Base-by-base conservation (phyloP, 2,113 vertebrate species). In the Struthio camelus region DNA sequence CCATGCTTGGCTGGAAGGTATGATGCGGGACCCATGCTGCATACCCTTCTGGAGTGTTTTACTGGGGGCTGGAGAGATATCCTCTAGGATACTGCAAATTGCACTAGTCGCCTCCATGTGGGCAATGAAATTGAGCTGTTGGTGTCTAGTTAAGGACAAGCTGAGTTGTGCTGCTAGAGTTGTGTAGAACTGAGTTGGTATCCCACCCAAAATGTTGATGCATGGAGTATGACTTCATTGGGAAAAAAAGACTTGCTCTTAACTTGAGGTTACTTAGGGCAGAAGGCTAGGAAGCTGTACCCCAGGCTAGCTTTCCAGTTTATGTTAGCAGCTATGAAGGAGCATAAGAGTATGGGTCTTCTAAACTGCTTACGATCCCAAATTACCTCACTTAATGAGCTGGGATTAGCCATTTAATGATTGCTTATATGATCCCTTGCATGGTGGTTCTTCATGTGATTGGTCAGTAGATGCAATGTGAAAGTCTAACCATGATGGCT, bases 341-440 rank as follows among this genome's bases (percentile, higher is more conserved):
- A 59, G 28, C 1, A 0, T 11, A 44, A 4, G 13, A 38, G 14
- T 44, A 34, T 1, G 3, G 2, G 36, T 46, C 14, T 75, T 70
- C 61, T 71, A 44, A 59, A 61, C 23, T 48, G 67, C 44, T 72
- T 79, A 66, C 2, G n/a, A 9, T 20, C 19, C 11, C 24, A 56
- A 72, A 19, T 24, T 51, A 6, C 25, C 56, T 80, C 27, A 46
- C 46, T 64, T n/a, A 15, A 8, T 25, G n/a, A 48, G 44, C 20
- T 76, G 27, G 15, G 48, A 64, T 50, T 58, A 58, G 34, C 34
- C 46, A 50, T 62, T 65, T 61, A 73, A 19, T 14, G 5, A 9
- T 84, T 56, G 14, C 11, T 80, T 66, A 7, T 14, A 38, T 6
- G n/a, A 32, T 50, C 2, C 10, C 73, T 66, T 54, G 19, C n/a